Conservation (phyloP, 2,888 invertebrate species). For the Tethea ocularis region DNA sequence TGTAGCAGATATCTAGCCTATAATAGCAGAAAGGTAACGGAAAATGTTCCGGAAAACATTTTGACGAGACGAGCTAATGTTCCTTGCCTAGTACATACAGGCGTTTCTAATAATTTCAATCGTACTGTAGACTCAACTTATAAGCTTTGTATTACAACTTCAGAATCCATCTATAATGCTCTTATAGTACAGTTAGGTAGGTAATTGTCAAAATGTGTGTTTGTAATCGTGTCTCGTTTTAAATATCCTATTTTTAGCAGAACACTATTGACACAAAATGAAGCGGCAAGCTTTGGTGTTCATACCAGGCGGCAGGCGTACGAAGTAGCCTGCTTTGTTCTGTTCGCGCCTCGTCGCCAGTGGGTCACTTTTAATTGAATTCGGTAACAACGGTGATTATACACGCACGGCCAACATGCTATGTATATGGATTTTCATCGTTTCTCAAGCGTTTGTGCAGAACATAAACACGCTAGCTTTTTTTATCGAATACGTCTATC, state of each 20-base stretch:
- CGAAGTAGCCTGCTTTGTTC: conserved; percentile 51
- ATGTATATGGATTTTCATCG: conserved; percentile 48
- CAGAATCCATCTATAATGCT: conserved; percentile 39
- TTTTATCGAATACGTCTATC: not conserved
- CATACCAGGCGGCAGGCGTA: conserved; percentile 33
- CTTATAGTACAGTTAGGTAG: conserved; percentile 43
- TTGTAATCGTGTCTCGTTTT: conserved; percentile 31
- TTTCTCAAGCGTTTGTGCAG: conserved; percentile 25
- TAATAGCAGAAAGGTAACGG: not conserved
- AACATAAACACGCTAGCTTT: conserved; percentile 5
- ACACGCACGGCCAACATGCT: conserved; percentile 72
- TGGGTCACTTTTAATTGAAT: conserved; percentile 81
- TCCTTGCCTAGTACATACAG: not conserved
- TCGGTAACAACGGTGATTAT: conserved; percentile 72
- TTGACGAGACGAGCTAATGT: not conserved
- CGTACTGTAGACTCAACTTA: too few species aligned
- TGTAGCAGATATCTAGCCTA: too few species aligned
- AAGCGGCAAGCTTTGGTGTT: conserved; percentile 32
- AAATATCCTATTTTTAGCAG: conserved; percentile 38
- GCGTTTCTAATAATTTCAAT: not conserved
- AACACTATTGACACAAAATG: conserved; percentile 39
- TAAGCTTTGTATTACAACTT: conserved; percentile 20
- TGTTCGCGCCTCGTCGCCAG: conserved; percentile 47
- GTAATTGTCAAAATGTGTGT: conserved; percentile 46
- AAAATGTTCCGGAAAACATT: not conserved